Conservation (phyloP, 2,888 invertebrate genomes). For the Eretmocerus hayati region DNA sequence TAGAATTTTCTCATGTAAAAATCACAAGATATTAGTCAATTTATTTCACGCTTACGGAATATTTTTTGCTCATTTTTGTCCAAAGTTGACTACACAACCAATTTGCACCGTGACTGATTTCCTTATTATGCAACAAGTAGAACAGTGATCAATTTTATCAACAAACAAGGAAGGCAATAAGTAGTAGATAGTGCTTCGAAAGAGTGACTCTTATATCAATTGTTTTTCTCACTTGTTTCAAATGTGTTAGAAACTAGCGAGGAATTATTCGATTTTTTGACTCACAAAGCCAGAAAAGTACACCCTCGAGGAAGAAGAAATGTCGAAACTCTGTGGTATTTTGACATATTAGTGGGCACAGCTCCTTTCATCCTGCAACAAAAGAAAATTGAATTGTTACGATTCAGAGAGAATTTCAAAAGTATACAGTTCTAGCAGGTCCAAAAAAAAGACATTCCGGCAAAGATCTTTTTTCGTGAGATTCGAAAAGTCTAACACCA, state of each 20-base stretch:
- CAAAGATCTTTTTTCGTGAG: too few species aligned
- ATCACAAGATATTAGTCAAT: too few species aligned
- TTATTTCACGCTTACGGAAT: conserved; percentile 9
- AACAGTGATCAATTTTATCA: conserved; percentile 18
- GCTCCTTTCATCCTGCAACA: neutral
- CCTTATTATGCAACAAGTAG: conserved; percentile 9
- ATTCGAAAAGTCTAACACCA: too few species aligned
- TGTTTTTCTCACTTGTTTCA: conserved; percentile 10
- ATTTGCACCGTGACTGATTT: conserved; percentile 15
- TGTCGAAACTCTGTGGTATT: neutral
- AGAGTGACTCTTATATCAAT: conserved; percentile 10
- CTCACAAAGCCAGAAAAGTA: neutral
- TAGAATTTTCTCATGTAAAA: conserved; percentile 3
- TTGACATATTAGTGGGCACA: neutral
- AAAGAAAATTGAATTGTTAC: too few species aligned
- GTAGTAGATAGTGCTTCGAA: conserved; percentile 15
- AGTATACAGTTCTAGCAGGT: too few species aligned
- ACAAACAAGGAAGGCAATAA: conserved; percentile 21
- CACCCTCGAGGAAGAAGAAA: neutral
- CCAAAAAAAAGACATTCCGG: too few species aligned
- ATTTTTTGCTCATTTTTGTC: conserved; percentile 4
- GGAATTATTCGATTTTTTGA: conserved; percentile 12
- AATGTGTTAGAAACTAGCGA: conserved; percentile 21
- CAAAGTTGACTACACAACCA: conserved; percentile 17
- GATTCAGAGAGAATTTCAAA: too few species aligned